These are phyloP conservation scores for mouse (Mus musculus) DNA, from an alignment of 2,113 vertebrate species.

Conservation along the genomic window GRCm39 chr13:42057501-42058000, in stretches of 20 bases:
- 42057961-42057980: not conserved
- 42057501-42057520: not conserved
- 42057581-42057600: too few species aligned
- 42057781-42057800: not conserved
- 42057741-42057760: not conserved
- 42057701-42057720: not conserved
- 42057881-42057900: not conserved
- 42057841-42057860: not conserved
- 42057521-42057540: not conserved
- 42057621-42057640: not conserved
- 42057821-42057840: not conserved
- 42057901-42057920: not conserved
- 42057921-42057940: not conserved
- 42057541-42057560: not conserved
- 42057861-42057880: not conserved
- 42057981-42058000: not conserved
- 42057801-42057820: not conserved
- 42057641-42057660: not conserved
- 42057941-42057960: not conserved
- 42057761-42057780: not conserved
- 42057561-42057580: not conserved
- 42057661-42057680: not conserved
- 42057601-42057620: rapidly evolving
- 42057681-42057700: not conserved
- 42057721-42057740: not conserved